phyloP scores from a whole-genome alignment of 2,113 vertebrate genomes.

The Puntigrus tetrazona region DNA sequence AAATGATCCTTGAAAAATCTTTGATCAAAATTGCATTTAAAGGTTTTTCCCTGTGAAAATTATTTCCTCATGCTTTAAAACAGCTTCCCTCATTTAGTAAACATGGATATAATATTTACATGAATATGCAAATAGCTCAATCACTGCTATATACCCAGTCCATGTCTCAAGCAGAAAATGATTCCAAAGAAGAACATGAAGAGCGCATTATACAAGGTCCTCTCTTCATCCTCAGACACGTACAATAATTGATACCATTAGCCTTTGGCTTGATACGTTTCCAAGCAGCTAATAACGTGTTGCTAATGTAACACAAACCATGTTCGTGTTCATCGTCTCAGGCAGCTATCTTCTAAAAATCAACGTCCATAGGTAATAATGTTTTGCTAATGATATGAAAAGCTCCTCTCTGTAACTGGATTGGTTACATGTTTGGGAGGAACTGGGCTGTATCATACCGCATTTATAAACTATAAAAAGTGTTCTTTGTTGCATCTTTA shows the following conservation, averaged over 20 bases:
- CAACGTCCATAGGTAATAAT: not conserved
- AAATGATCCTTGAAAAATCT: not conserved
- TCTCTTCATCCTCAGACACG: not conserved
- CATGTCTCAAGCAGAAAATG: not conserved
- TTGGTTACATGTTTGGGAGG: not conserved
- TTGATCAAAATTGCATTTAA: not conserved
- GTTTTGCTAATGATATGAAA: not conserved
- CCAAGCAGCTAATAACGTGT: not conserved
- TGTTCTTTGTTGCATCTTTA: not conserved
- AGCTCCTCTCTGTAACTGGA: not conserved
- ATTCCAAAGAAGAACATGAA: not conserved
- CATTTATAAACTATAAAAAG: not conserved
- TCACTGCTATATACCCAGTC: not conserved
- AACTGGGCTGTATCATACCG: not conserved
- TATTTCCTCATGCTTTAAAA: not conserved
- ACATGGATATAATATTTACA: not conserved
- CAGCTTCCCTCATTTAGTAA: not conserved
- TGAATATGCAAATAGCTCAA: not conserved
- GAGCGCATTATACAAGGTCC: not conserved
- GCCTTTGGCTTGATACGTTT: not conserved
- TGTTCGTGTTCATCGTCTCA: not conserved
- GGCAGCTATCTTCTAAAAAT: not conserved
- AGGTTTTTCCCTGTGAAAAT: not conserved
- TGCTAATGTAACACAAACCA: not conserved
- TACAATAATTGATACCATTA: not conserved